A percentile compares a stretch with the other conserved stretches of the same genome.
Evolutionary conservation across 2,888 invertebrate genomes (phyloP).

Genomic region (Habroteleia sp.): DNA sequence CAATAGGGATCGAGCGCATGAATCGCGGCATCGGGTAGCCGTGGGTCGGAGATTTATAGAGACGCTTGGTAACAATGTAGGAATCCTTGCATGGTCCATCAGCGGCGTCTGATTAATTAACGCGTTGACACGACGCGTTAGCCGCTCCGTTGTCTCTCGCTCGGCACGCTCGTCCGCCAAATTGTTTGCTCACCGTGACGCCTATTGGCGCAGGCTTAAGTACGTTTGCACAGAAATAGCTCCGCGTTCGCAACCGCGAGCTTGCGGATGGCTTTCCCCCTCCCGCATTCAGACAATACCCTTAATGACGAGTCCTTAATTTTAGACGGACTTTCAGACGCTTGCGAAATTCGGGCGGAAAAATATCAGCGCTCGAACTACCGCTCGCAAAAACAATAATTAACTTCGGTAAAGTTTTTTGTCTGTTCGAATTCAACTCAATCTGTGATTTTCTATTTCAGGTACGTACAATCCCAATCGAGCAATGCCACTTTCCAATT

Average conservation of each 20-base stretch:
- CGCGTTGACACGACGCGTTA: conserved; percentile 54
- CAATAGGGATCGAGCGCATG: too few relatives aligned
- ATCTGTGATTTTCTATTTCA: conserved; percentile 30
- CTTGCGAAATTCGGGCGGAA: neutral
- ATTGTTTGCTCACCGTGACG: conserved; percentile 65
- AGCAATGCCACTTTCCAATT: neutral
- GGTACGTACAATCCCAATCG: conserved; percentile 8
- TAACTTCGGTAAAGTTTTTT: too few relatives aligned
- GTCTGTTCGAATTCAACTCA: too few relatives aligned
- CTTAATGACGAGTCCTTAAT: conserved; percentile 8
- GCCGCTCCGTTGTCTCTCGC: conserved; percentile 24
- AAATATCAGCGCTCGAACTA: too few relatives aligned
- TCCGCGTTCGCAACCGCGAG: conserved; percentile 28
- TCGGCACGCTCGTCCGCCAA: conserved; percentile 62
- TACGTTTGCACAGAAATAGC: conserved; percentile 61
- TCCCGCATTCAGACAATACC: conserved; percentile 19
- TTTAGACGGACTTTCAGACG: conserved; percentile 5
- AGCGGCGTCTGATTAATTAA: conserved; percentile 54
- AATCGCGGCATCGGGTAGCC: neutral
- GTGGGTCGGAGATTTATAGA: conserved; percentile 7
- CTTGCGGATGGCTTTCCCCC: conserved; percentile 42
- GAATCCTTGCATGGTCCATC: conserved; percentile 48
- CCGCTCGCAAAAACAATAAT: too few relatives aligned
- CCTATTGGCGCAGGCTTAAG: conserved; percentile 57
- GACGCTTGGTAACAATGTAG: neutral